A percentile compares a stretch with the other conserved stretches of the same genome.
Evolutionary conservation across 2,888 invertebrate species (phyloP).

Genomic region (Leptopilina syphax): DNA sequence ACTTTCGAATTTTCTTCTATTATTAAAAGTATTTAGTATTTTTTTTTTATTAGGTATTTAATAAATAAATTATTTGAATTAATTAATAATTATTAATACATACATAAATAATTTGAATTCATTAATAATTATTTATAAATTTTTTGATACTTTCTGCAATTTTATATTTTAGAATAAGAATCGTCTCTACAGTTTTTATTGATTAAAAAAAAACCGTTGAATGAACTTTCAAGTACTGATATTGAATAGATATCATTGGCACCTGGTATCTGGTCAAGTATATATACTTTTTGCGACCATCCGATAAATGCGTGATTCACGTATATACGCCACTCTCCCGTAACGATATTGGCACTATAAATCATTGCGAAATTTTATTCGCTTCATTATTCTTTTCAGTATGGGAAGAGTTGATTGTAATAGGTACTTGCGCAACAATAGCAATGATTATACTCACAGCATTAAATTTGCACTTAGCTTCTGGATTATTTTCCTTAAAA

Average conservation of each 20-base stretch:
- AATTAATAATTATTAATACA: too few relatives aligned
- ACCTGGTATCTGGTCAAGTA: not conserved
- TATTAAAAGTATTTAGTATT: too few relatives aligned
- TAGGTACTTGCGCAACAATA: not conserved
- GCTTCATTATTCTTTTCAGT: conserved; percentile 23
- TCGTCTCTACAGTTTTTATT: too few relatives aligned
- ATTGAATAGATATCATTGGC: not conserved
- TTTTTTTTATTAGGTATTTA: too few relatives aligned
- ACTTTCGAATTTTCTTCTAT: too few relatives aligned
- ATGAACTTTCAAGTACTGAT: not conserved
- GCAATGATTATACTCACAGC: not conserved
- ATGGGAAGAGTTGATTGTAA: conserved; percentile 5
- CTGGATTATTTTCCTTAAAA: not conserved
- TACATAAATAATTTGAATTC: too few relatives aligned
- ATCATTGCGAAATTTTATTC: conserved; percentile 20
- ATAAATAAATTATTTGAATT: too few relatives aligned
- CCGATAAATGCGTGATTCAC: conserved; percentile 48
- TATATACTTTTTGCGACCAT: conserved; percentile 4
- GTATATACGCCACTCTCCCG: conserved; percentile 12
- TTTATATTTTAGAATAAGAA: too few relatives aligned
- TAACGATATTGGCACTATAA: conserved; percentile 16
- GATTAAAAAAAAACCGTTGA: too few relatives aligned
- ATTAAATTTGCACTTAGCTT: not conserved
- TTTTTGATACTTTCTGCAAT: too few relatives aligned
- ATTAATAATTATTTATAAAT: too few relatives aligned